A percentile compares a stretch with the other conserved stretches of the same genome.
These are phyloP conservation scores for Elephantulus edwardii DNA, from an alignment of 2,113 vertebrate genomes.

Conservation along the genomic window DNA sequence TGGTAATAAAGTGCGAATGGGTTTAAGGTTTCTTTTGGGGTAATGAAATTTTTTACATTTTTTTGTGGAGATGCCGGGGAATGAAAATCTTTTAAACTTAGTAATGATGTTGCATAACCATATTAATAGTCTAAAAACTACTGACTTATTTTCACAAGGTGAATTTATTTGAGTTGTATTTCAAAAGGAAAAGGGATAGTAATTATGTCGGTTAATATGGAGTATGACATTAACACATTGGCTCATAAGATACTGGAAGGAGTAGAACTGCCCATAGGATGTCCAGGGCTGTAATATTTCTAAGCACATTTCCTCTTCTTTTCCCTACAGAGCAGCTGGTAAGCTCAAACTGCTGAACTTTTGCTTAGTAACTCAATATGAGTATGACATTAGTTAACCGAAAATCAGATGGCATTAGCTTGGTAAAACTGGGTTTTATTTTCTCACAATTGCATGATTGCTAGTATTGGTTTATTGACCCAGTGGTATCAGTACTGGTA, in stretches of 20 bases:
- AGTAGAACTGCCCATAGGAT: too few relatives aligned
- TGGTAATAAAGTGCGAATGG: not conserved
- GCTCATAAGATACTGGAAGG: too few relatives aligned
- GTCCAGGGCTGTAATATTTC: too few relatives aligned
- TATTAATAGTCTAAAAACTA: not conserved
- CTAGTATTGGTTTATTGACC: not conserved
- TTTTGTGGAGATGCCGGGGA: too few relatives aligned
- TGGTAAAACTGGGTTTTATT: conserved; percentile 29
- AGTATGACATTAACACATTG: too few relatives aligned
- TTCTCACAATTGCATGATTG: not conserved
- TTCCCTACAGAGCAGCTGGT: too few relatives aligned
- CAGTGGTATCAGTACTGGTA: not conserved
- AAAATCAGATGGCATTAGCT: not conserved
- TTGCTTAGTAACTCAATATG: too few relatives aligned
- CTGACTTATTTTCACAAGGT: not conserved
- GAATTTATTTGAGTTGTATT: not conserved
- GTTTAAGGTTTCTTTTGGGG: not conserved
- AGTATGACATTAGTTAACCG: not conserved
- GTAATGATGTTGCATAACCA: not conserved
- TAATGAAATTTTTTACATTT: not conserved
- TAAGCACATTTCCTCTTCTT: too few relatives aligned
- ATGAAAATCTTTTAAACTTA: not conserved
- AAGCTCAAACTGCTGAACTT: too few relatives aligned
- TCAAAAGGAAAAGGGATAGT: not conserved
- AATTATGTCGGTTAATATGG: not conserved